These are phyloP conservation scores for Smithornis capensis DNA, from an alignment of 2,113 vertebrate species.

Conservation along the genomic window DNA sequence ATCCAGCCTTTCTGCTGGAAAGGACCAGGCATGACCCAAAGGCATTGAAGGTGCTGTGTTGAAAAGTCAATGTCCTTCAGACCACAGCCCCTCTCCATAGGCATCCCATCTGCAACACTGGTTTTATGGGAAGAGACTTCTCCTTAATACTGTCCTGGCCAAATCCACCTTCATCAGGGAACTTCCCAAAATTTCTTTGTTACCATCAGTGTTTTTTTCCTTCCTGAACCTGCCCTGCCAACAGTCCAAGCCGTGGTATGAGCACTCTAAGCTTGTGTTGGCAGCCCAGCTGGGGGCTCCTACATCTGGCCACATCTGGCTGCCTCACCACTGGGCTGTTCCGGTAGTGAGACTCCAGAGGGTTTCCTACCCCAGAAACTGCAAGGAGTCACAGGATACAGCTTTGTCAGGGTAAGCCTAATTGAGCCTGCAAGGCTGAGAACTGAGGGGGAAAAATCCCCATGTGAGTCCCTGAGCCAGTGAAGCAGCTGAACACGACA, in stretches of 20 bases:
- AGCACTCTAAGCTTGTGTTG: background rate
- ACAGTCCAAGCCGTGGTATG: background rate
- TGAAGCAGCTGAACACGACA: background rate
- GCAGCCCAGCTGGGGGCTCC: background rate
- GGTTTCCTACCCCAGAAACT: background rate
- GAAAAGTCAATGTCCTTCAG: background rate
- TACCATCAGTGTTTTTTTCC: background rate
- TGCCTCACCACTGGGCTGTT: accelerated
- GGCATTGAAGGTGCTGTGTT: accelerated
- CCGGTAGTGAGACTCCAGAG: accelerated
- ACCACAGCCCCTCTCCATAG: accelerated
- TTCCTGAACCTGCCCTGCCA: background rate
- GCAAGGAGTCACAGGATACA: accelerated
- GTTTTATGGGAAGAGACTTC: background rate
- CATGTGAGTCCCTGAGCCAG: background rate
- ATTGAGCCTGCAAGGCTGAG: background rate
- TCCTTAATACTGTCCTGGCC: accelerated
- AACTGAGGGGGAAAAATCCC: background rate
- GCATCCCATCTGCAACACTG: accelerated
- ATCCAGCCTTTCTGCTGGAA: background rate
- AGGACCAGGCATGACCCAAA: background rate
- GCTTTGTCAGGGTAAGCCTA: background rate
- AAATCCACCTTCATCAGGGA: background rate
- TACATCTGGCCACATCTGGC: constrained; percentile 3
- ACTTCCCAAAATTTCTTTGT: background rate